Percentiles rank a stretch among this genome's conserved stretches.
Evolutionary conservation across 2,797 vertebrate genomes (phyloP).

Genomic region (Hydrocynus forskahlii): DNA sequence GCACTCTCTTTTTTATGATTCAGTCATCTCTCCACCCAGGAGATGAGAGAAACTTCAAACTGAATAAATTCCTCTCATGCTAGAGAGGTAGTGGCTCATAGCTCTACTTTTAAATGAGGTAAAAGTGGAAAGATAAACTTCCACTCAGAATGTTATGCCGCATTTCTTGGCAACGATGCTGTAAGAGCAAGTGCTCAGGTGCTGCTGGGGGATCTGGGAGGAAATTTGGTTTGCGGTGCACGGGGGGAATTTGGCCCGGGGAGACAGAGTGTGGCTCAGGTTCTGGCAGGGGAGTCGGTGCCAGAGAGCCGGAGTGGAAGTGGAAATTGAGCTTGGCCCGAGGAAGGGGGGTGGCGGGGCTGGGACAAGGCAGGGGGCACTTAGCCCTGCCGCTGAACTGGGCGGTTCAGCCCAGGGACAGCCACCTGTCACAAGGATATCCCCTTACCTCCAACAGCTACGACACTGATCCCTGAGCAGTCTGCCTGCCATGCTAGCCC

Average conservation of each 20-base stretch:
- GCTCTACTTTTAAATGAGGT: conserved; percentile 17
- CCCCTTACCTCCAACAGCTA: conserved; percentile 49
- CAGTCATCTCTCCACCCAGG: not conserved
- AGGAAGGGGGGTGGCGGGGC: not conserved
- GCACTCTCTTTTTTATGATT: too few species aligned
- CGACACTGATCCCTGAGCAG: conserved; percentile 25
- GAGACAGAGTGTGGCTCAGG: conserved; percentile 36
- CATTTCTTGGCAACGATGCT: conserved; percentile 15
- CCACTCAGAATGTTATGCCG: conserved; percentile 5
- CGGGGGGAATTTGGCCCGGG: conserved; percentile 35
- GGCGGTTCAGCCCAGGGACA: conserved; percentile 52
- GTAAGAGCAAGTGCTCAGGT: conserved; percentile 53
- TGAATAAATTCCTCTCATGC: not conserved
- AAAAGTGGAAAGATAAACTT: conserved; percentile 32
- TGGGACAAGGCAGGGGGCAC: not conserved
- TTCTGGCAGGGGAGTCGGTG: conserved; percentile 26
- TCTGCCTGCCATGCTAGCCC: conserved; percentile 1
- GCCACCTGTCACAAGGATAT: conserved; percentile 58
- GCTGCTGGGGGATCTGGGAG: conserved; percentile 26
- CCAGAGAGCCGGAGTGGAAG: conserved; percentile 33
- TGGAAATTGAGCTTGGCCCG: conserved; percentile 52
- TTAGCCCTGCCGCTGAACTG: conserved; percentile 44
- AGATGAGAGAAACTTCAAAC: not conserved
- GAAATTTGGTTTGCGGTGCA: conserved; percentile 42
- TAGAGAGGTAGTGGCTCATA: not conserved